Base-by-base conservation (phyloP, 2,113 vertebrate species). In the Oncorhynchus keta region DNA sequence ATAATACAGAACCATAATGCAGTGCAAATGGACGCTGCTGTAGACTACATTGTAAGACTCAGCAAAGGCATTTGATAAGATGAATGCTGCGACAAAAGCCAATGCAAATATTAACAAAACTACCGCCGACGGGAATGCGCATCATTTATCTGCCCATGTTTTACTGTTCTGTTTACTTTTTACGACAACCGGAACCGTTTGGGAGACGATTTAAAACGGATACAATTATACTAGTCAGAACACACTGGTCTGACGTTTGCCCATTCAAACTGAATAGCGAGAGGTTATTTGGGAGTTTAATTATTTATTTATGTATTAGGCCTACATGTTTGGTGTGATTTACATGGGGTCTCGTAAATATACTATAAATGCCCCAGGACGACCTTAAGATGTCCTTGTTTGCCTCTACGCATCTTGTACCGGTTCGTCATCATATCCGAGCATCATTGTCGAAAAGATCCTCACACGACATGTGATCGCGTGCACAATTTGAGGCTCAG, bases 381-480 rank as follows among this genome's bases (percentile, higher is more conserved):
- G 84, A 84, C 77, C 74, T 76, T 72, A 45, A 48, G 0, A 75
- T 75, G 76, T 79, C 83, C 80, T 86, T 78, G 77, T 62, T 65
- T 28, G 8, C 26, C 24, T 49, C 0, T 5, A 39, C 16, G 12
- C 20, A 24, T 9, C 22, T 59, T 48, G 1, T 7, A 3, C 12
- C 57, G 24, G 72, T 32, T 49, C 7, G 26, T 39, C 13, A 7
- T 66, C 14, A 22, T 18, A 18, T 18, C 51, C 61, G 66, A 70
- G 76, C 85, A 85, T 86, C 81, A 62, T 73, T 39, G 49, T 35
- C 79, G 75, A 83, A 72, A 80, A 89, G 85, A 83, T 80, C 68
- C 80, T 72, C 20, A 45, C 51, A 70, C 70, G 26, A 76, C 78
- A 75, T 61, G 51, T 18, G 24, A 35, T 55, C 55, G 75, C 32